phyloP scores from a whole-genome alignment of 2,797 vertebrate species.

The Gymnoscopelus braueri region DNA sequence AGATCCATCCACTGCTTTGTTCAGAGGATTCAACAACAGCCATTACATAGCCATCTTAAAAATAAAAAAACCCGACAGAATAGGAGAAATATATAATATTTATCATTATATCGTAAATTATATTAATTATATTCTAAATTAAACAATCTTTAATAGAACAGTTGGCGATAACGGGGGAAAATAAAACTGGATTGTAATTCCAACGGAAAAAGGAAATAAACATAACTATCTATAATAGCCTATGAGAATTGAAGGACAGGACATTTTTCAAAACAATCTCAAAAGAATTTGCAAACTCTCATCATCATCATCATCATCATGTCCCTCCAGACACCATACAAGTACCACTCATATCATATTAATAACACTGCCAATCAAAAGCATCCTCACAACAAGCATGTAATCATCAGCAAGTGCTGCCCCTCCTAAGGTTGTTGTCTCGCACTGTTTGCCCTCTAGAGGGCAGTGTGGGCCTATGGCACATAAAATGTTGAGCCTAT shows the following conservation, averaged over 20 bases:
- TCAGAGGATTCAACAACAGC: slow-evolving; percentile 37
- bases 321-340: slow-evolving; percentile 34
- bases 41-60: slow-evolving; percentile 46
- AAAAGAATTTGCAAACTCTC: slow-evolving; percentile 39
- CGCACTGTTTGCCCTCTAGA: slow-evolving; percentile 51
- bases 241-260: slow-evolving; percentile 33
- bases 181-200: slow-evolving; percentile 35
- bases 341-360: slow-evolving; percentile 9
- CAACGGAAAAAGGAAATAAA: neutral
- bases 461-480: slow-evolving; percentile 67
- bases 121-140: slow-evolving; percentile 38
- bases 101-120: slow-evolving; percentile 61
- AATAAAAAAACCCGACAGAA: slow-evolving; percentile 50
- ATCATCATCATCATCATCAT: neutral
- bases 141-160: slow-evolving; percentile 44
- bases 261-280: slow-evolving; percentile 19
- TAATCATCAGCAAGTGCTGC: slow-evolving; percentile 32
- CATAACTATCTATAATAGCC: slow-evolving; percentile 17
- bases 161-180: slow-evolving; percentile 35
- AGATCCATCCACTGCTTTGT: slow-evolving; percentile 39
- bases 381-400: slow-evolving; percentile 35
- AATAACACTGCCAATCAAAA: slow-evolving; percentile 12
- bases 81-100: slow-evolving; percentile 44
- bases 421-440: slow-evolving; percentile 12
- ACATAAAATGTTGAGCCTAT: slow-evolving; percentile 53